Evolutionary conservation across 2,888 invertebrate species (phyloP), one percentile per base, ranked within the genome.

Genomic region (Rhingia campestris): DNA sequence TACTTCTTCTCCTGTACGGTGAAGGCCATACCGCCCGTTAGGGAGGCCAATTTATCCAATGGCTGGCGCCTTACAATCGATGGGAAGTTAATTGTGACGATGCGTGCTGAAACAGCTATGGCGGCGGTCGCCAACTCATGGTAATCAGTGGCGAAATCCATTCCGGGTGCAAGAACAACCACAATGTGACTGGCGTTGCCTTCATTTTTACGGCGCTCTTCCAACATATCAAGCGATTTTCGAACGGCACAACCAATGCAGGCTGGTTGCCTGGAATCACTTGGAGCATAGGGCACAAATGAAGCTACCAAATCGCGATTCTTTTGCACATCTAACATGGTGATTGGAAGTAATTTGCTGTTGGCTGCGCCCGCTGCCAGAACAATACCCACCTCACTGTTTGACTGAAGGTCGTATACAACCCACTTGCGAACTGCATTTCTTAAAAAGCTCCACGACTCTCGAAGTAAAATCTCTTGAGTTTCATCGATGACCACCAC

Each of bases 371-470:
- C 77, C 5, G 79, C 70, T 0, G 77, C 67, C 47, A 93, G 87
- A 2, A 93, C 92, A 79, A 93, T 88, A 9, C 93, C 93, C 1
- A 93, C 91, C 89, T 93, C 93, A 0, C 92, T 92, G 86, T 92
- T 92, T 30, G 89, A 88, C 0, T 92, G 92, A 14, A 94, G 88
- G 88, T 94, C 93, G 75, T 93, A 92, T 35, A 92, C 90, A 3
- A 93, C 92, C 92, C 94, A 93, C 88, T 94, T 93, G 45, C 93
- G 91, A 72, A 94, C 92, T 0, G 94, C 94, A 76, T 92, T 90
- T 43, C 93, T 90, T 64, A 94, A 89, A 88, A 93, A 94, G 70
- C 91, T 93, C 93, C 94, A 94, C 1, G 93, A 93, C 88, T 94
- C 93, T 86, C 93, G 90, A 37, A 92, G 89, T 80, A 92, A 89